A percentile compares a stretch with the other conserved stretches of the same genome.
phyloP scores from a whole-genome alignment of 2,113 vertebrate genomes.

The Melanotaenia duboulayi region DNA sequence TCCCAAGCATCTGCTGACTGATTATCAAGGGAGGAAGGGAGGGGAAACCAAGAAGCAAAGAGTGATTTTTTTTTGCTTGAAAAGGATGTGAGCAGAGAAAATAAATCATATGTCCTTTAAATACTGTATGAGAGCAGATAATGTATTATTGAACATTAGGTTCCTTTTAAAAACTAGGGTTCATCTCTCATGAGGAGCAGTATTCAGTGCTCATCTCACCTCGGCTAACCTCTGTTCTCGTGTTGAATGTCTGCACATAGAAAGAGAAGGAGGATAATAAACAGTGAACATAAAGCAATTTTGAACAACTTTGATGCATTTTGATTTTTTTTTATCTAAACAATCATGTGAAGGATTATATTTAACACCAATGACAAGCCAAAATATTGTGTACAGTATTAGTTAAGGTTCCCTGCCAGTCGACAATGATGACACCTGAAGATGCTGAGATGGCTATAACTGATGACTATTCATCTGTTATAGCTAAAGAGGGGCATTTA shows the following conservation, averaged over 20 bases:
- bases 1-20: slow-evolving; percentile 59
- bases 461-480: background rate
- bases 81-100: slow-evolving; percentile 9
- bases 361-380: too few relatives aligned
- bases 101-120: slow-evolving; percentile 47
- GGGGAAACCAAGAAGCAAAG: background rate
- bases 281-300: background rate
- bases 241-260: background rate
- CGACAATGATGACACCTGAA: too few relatives aligned
- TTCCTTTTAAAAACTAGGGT: slow-evolving; percentile 45
- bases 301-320: too few relatives aligned
- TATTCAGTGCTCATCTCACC: background rate
- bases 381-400: too few relatives aligned
- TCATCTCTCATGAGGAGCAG: slow-evolving; percentile 16
- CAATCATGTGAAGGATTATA: too few relatives aligned
- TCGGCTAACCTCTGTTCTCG: background rate
- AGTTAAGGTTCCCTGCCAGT: too few relatives aligned
- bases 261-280: too few relatives aligned
- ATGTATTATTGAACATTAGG: slow-evolving; percentile 46
- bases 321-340: too few relatives aligned
- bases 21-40: slow-evolving; percentile 18
- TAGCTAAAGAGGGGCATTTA: background rate
- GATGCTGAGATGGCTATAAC: too few relatives aligned
- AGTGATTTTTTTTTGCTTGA: slow-evolving; percentile 14
- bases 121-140: slow-evolving; percentile 47